A percentile compares a stretch with the other conserved stretches of the same genome.
These are phyloP conservation scores for Eumerus sabulonum DNA, from an alignment of 2,888 invertebrate species.

Conservation along the genomic window DNA sequence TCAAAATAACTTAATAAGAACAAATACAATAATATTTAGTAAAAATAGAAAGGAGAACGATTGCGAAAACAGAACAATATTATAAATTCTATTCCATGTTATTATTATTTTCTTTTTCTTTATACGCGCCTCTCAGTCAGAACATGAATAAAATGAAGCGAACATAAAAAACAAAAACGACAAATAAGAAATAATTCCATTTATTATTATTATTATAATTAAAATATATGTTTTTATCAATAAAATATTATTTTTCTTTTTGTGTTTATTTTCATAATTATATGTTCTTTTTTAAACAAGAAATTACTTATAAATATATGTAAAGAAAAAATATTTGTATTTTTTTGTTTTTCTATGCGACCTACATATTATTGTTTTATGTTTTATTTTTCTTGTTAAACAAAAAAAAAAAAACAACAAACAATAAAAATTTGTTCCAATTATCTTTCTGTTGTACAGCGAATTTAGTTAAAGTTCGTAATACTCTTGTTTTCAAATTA, in stretches of 20 bases:
- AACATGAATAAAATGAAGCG: constrained; percentile 17
- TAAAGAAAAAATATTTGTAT: constrained; percentile 22
- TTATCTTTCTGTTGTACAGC: constrained; percentile 31
- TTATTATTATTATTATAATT: constrained; percentile 67
- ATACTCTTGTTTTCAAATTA: constrained; percentile 19
- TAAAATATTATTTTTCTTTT: constrained; percentile 51
- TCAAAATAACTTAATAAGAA: constrained; percentile 42
- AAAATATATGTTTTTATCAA: constrained; percentile 62
- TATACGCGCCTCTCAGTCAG: constrained; percentile 60
- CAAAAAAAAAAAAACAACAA: constrained; percentile 18
- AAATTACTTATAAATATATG: constrained; percentile 32
- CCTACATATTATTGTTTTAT: constrained; percentile 28
- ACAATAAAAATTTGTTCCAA: constrained; percentile 24
- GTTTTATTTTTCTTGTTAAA: constrained; percentile 21
- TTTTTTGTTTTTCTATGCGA: constrained; percentile 51
- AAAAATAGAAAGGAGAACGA: constrained; percentile 26
- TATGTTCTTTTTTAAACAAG: constrained; percentile 25
- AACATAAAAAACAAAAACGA: too few species aligned
- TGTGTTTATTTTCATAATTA: constrained; percentile 52
- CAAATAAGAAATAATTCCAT: constrained; percentile 61
- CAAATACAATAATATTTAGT: constrained; percentile 24
- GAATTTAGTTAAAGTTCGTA: constrained; percentile 12
- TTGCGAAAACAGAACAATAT: constrained; percentile 62
- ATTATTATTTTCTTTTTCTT: constrained; percentile 62
- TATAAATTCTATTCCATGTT: constrained; percentile 65